Base-by-base conservation (phyloP, 2,113 vertebrate species). In the Brachyhypopomus occidentalis region DNA sequence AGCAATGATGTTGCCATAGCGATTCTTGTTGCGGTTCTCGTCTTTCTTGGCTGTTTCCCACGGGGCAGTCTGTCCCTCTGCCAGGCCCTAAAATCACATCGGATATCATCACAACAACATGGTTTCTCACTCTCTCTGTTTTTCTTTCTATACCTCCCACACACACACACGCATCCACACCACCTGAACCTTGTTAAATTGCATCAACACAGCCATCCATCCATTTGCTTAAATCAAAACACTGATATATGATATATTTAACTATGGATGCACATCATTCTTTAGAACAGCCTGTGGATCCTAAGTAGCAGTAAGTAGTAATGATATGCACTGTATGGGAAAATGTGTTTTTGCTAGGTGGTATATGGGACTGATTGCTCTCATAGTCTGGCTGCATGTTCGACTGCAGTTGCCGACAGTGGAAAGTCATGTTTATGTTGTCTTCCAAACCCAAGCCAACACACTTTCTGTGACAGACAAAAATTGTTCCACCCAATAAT, bases 1-100 rank as follows among this genome's bases (percentile, higher is more conserved):
- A 93, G 97, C 98, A 87, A 99, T 98, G 92, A 99, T 98, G 92
- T 99, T 99, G 30, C 97, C 97, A 0, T 98, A 99, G 93, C 97
- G 95, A 87, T 99, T 99, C 94, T 98, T 99, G 87, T 96, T 98
- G 89, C 97, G 97, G 87, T 99, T 99, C 87, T 97, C 97, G 0
- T 99, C 97, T 84, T 99, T 98, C 88, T 99, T 98, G 90, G 97
- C 97, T 0, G 95, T 97, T 25, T 99, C 96, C 97, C 97, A 98
- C 5, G 97, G 96, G 2, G 97, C 97, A 0, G 96, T 96, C 93
- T 98, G 97, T 84, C 97, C 97, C 84, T 98, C 97, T 0, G 97
- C 96, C 84, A 98, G 91, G 23, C 96, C 95, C 97, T 98, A 91
- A 60, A 93, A 81, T 77, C 17, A 83, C 63, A 88, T 41, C 45